These are phyloP conservation scores for Platysternon megacephalum DNA, from an alignment of 2,113 vertebrate species.

Conservation along the genomic window DNA sequence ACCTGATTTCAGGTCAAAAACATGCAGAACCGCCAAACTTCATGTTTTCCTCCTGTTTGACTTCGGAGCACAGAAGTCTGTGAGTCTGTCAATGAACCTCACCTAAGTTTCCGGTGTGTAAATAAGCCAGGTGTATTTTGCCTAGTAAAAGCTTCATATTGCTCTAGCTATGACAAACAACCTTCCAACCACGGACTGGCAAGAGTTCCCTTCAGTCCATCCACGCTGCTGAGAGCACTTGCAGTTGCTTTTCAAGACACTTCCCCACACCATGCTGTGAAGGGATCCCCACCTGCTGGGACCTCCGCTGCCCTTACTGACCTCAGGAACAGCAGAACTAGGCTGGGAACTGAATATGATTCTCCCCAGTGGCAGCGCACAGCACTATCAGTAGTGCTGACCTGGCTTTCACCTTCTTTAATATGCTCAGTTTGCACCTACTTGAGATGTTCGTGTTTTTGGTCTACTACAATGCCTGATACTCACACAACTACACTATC, in stretches of 20 bases:
- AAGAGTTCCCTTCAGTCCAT: not conserved
- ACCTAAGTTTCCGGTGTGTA: not conserved
- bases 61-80: slow-evolving; percentile 25
- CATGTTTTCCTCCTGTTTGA: not conserved
- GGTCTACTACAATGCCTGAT: not conserved
- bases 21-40: not conserved
- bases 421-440: not conserved
- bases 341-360: not conserved
- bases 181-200: not conserved
- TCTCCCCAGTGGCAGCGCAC: not conserved
- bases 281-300: not conserved
- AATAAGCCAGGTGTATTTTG: not conserved
- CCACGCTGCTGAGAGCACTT: not conserved
- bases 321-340: not conserved
- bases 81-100: not conserved
- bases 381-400: not conserved
- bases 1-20: slow-evolving; percentile 2
- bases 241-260: not conserved
- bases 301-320: not conserved
- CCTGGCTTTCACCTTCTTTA: not conserved
- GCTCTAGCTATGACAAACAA: not conserved
- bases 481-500: not conserved
- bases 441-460: not conserved
- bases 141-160: not conserved
- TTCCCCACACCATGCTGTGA: not conserved